These are phyloP conservation scores for Neolamprologus tretocephalus DNA, from an alignment of 2,113 vertebrate species.

Conservation along the genomic window DNA sequence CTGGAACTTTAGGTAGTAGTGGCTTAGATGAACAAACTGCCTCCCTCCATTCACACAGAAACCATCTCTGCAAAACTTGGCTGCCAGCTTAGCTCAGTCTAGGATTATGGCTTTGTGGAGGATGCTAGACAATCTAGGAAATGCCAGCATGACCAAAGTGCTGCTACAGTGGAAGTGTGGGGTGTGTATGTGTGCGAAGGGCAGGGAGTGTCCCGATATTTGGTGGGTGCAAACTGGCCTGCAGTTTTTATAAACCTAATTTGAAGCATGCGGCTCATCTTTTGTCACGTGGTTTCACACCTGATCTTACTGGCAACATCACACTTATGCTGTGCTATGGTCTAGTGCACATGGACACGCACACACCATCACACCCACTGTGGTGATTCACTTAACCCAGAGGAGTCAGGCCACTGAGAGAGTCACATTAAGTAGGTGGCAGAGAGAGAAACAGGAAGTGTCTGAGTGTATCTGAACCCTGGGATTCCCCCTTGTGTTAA, in stretches of 20 bases:
- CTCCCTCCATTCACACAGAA: background rate
- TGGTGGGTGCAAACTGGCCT: background rate
- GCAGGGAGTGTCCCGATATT: slow-evolving; percentile 11
- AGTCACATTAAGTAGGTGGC: background rate
- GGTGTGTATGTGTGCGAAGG: slow-evolving; percentile 6
- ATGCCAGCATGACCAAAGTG: slow-evolving; percentile 51
- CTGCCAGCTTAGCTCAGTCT: background rate
- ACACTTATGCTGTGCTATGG: background rate
- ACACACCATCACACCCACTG: background rate
- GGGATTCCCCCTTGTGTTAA: slow-evolving; percentile 24
- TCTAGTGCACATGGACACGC: background rate
- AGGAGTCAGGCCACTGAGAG: background rate
- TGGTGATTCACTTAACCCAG: background rate
- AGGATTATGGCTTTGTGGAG: background rate
- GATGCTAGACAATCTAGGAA: slow-evolving; percentile 36
- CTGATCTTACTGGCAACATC: background rate
- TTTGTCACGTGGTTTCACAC: background rate
- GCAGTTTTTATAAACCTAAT: background rate
- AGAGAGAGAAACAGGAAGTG: background rate
- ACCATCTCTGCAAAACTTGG: background rate
- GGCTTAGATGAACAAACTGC: background rate
- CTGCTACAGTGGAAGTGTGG: slow-evolving; percentile 45
- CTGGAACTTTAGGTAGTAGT: background rate
- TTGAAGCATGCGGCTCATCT: background rate
- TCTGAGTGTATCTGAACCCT: background rate